A percentile compares a stretch with the other conserved stretches of the same genome.
phyloP scores from a whole-genome alignment of 2,888 invertebrate genomes.

The Lottia gigantea region DNA sequence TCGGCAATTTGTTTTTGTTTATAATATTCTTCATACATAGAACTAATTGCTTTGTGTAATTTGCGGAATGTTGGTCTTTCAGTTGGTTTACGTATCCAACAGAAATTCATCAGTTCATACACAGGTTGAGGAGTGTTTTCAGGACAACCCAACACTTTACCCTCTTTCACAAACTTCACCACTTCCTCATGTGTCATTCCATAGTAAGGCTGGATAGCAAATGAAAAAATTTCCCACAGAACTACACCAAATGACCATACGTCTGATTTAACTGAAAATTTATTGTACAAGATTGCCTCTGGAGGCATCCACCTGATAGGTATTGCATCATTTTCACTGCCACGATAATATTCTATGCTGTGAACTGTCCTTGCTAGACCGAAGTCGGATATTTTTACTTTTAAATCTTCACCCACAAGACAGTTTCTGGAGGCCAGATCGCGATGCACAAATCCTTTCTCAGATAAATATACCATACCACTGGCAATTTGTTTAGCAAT shows the following conservation, averaged over 20 bases:
- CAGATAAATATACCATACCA: conserved; percentile 94
- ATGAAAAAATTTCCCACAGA: conserved; percentile 96
- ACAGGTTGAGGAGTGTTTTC: conserved; percentile 84
- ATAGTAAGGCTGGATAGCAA: conserved; percentile 95
- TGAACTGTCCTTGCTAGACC: conserved; percentile 96
- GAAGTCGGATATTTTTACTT: conserved; percentile 97
- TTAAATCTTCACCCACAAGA: conserved; percentile 91
- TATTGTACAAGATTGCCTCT: conserved; percentile 95
- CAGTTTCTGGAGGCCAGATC: conserved; percentile 96
- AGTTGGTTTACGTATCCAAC: conserved; percentile 89
- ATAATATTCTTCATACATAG: conserved; percentile 70
- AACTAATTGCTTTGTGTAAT: conserved; percentile 70
- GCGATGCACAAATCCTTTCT: conserved; percentile 93
- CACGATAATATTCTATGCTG: conserved; percentile 87
- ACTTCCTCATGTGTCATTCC: conserved; percentile 98
- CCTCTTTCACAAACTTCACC: conserved; percentile 92
- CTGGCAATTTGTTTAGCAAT: conserved; percentile 90
- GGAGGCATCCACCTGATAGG: conserved; percentile 98
- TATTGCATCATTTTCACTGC: conserved; percentile 79
- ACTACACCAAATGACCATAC: conserved; percentile 98
- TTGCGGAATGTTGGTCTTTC: conserved; percentile 83
- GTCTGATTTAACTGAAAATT: conserved; percentile 95
- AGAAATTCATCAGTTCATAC: conserved; percentile 92
- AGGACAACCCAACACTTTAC: conserved; percentile 88
- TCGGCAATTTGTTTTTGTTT: conserved; percentile 24